Base-by-base conservation (phyloP, 2,888 invertebrate species). In the Spicauda simplicius region DNA sequence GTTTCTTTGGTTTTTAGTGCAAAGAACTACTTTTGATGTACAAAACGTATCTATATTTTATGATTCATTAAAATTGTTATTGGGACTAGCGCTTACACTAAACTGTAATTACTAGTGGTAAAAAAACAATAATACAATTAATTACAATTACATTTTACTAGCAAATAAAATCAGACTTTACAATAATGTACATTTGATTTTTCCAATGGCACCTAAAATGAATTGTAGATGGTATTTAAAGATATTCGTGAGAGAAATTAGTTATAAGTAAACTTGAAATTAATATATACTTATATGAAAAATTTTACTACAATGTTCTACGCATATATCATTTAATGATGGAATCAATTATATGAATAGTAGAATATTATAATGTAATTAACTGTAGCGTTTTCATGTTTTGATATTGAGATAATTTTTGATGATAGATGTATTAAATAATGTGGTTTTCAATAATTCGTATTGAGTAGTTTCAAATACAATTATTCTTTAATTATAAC, bases 11-110 rank as follows among this genome's bases (percentile, higher is more conserved):
- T 60, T 65, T 58, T 70, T 25, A 16, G 58, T 65, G 58, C 45
- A 57, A 33, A n/a, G 37, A 64, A 64, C 58, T 64, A 60, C 60
- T 50, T 33, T 59, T 30, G 59, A 30, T 45, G 16, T 25, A 25
- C 25, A 25, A 18, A 55, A 57, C 50, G 45, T 50, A 57, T 57
- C 19, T 20, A 10, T n/a, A 33, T 33, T 6, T 33, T 33, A 33
- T 10, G 10, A 1, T 33, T 33, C 33, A 33, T 48, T 48, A 30
- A 70, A 72, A 73, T 66, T 67, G 61, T 58, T 52, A 62, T 41
- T 63, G 63, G 69, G 73, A 75, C 74, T 75, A 75, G 74, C 68
- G 56, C 67, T 68, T 74, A 66, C 45, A 55, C 37, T 55, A 55
- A 69, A 54, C 50, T 64, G 62, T 69, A 66, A 57, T 55, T 53